Conservation (phyloP, 2,797 vertebrate genomes). For the Girardinus metallicus region DNA sequence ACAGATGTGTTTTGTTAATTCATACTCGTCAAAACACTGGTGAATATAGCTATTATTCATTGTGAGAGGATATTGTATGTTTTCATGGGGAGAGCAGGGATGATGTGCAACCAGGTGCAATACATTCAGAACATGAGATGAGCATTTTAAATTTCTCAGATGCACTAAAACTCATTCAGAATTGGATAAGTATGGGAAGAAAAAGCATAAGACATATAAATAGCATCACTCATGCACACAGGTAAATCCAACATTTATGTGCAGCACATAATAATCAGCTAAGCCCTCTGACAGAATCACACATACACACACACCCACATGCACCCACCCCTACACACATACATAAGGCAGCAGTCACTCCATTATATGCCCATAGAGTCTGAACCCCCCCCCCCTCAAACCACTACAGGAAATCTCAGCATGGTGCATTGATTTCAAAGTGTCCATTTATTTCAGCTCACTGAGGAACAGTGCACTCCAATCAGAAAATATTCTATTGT, state of each 20-base stretch:
- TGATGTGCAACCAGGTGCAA: constrained; percentile 44
- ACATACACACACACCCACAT: constrained; percentile 11
- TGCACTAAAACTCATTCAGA: constrained; percentile 1
- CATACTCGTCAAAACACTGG: constrained; percentile 32
- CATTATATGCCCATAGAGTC: constrained; percentile 47
- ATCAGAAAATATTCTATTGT: constrained; percentile 41
- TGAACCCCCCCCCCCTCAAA: constrained; percentile 35
- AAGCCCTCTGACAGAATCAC: constrained; percentile 17
- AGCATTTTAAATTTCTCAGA: constrained; percentile 36
- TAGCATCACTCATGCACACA: constrained; percentile 22
- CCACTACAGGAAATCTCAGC: constrained; percentile 45
- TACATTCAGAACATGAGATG: constrained; percentile 40
- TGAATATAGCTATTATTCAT: constrained; percentile 43
- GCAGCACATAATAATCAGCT: constrained; percentile 36
- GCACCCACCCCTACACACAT: constrained; percentile 21
- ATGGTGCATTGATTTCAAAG: constrained; percentile 62
- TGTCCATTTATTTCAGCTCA: constrained; percentile 59
- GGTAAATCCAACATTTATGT: constrained; percentile 34
- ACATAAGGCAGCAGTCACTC: constrained; percentile 22
- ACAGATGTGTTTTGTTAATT: constrained; percentile 38
- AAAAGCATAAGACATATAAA: constrained; percentile 28
- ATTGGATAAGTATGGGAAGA: constrained; percentile 22
- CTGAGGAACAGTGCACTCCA: constrained; percentile 38
- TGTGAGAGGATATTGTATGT: constrained; percentile 31
- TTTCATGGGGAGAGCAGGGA: constrained; percentile 3